These are phyloP conservation scores for Meriones psammophilus DNA, from an alignment of 2,797 vertebrate species.

Conservation along the genomic window DNA sequence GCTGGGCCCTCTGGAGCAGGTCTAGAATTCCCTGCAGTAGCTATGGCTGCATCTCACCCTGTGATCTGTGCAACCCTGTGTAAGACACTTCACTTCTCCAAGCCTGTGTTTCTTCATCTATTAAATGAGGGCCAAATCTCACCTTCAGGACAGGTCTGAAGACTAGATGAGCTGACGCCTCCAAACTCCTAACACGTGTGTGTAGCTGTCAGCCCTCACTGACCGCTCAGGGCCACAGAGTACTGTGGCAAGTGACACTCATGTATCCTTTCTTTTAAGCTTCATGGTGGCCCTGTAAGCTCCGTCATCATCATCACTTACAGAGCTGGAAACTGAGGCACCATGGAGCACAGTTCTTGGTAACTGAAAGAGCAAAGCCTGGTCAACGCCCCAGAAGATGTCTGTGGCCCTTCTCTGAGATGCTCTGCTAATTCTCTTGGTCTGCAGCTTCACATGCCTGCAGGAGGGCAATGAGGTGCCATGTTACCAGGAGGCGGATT, in stretches of 20 bases:
- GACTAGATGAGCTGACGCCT: not conserved
- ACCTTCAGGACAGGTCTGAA: not conserved
- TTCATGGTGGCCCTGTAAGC: not conserved
- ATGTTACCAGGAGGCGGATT: rapidly evolving
- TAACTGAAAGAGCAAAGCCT: not conserved
- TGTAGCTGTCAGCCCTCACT: rapidly evolving
- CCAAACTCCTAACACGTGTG: not conserved
- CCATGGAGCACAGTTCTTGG: too few species aligned
- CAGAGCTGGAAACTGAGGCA: not conserved
- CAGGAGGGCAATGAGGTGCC: not conserved
- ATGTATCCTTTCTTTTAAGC: not conserved
- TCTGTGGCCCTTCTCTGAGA: not conserved
- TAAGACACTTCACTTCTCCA: not conserved
- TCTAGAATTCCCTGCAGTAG: not conserved
- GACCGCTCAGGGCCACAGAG: not conserved
- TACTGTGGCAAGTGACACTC: not conserved
- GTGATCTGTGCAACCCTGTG: not conserved
- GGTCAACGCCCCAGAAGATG: too few species aligned
- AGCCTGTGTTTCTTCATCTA: not conserved
- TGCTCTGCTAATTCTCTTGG: not conserved
- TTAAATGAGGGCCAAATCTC: not conserved
- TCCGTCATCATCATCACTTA: too few species aligned
- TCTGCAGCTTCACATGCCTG: not conserved
- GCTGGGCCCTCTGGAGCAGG: not conserved
- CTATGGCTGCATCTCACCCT: not conserved